Evolutionary conservation across 2,888 invertebrate genomes (phyloP), one percentile per base, ranked within the genome.

Genomic region (Dryobotodes eremita): DNA sequence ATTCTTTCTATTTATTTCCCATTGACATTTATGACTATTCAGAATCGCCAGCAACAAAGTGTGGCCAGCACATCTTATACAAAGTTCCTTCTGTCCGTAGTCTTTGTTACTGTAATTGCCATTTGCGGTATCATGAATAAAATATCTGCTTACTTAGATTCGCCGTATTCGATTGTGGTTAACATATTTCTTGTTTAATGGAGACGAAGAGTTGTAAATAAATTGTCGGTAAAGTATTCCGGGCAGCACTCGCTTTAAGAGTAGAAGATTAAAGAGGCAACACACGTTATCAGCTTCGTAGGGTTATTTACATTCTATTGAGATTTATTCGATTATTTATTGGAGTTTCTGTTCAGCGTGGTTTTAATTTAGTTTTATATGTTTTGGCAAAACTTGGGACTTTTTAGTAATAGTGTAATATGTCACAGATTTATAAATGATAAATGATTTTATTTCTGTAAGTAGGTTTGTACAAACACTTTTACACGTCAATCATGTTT

Each of bases 101-200:
- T 90, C 91, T 93, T 89, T 90, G 93, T 93, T 93, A 93, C 94
- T 91, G 94, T 94, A 95, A 95, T 95, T 94, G 94, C 94, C 94
- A 94, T 94, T 95, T 94, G 93, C 89, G 91, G 92, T 84, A 84
- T 82, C 87, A 93, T 95, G 95, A 95, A 95, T 95, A 95, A 95
- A 95, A 95, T 94, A 95, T 95, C 91, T 93, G 94, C 93, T 92
- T 93, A 92, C 92, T 94, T 91, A 93, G 93, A 92, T 94, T 94
- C 92, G 88, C 93, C 90, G 92, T 92, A 92, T 94, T 94, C 92
- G 93, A 93, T 93, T 93, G 91, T 92, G 93, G 91, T 94, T 92
- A 91, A 91, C 92, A 92, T 92, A 91, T 92, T 92, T 92, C 91
- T 92, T 92, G 89, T 92, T 92, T 91, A 93, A 92, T 92, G 92